A percentile compares a stretch with the other conserved stretches of the same genome.
Evolutionary conservation across 2,113 vertebrate genomes (phyloP).

Genomic region (Riparia riparia): DNA sequence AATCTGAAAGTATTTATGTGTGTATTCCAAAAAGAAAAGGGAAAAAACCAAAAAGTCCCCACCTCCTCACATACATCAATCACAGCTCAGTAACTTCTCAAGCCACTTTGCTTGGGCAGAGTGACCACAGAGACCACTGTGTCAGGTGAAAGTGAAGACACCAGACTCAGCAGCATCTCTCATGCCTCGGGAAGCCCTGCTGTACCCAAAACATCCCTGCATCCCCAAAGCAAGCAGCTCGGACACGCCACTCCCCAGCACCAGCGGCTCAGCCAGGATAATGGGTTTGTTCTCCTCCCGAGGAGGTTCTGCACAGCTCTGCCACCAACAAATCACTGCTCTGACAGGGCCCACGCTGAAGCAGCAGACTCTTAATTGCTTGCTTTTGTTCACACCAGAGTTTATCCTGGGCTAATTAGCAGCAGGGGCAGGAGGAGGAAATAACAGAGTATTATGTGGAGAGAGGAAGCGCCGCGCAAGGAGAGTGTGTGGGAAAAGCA

Average conservation of each 20-base stretch:
- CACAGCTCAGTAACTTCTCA: not conserved
- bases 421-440: conserved; percentile 43
- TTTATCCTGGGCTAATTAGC: conserved; percentile 35
- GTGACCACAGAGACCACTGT: not conserved
- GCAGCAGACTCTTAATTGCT: not conserved
- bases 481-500: not conserved
- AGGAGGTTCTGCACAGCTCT: not conserved
- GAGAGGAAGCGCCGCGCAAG: accelerated
- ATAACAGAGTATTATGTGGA: conserved; percentile 20
- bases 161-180: not conserved
- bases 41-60: too few relatives aligned
- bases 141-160: accelerated
- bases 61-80: not conserved
- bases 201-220: not conserved
- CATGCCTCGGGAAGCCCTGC: not conserved
- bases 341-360: not conserved
- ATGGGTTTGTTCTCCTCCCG: not conserved
- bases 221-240: accelerated
- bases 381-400: conserved; percentile 24
- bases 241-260: accelerated
- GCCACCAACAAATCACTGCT: not conserved
- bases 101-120: not conserved
- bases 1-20: not conserved
- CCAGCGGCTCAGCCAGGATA: not conserved
- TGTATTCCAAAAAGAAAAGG: not conserved